Percentiles rank a stretch among this genome's conserved stretches.
phyloP scores from a whole-genome alignment of 1,140 invertebrate species.

The Himalopsyche phryganea region DNA sequence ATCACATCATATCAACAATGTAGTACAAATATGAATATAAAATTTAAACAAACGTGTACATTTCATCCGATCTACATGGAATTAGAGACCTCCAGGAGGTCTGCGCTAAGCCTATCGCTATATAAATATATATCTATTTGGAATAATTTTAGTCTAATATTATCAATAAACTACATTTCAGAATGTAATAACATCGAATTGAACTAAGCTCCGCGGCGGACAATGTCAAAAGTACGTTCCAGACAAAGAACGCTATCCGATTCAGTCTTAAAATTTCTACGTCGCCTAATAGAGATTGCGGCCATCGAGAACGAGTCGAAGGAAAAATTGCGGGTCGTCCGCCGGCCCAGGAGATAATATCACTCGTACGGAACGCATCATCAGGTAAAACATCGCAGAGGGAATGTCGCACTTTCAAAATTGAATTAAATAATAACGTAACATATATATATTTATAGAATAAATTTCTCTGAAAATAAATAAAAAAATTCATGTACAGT shows the following conservation, averaged over 20 bases:
- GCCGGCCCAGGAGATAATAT: slow-evolving; percentile 26
- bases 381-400: too few relatives aligned
- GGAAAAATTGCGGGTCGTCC: slow-evolving; percentile 17
- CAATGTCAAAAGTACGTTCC: too few relatives aligned
- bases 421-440: slow-evolving; percentile 18
- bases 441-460: slow-evolving; percentile 20
- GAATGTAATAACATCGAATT: too few relatives aligned
- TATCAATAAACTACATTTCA: too few relatives aligned
- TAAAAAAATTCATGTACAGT: slow-evolving; percentile 30
- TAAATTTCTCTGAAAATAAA: slow-evolving; percentile 34
- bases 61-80: not conserved
- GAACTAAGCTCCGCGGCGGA: too few relatives aligned
- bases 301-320: slow-evolving; percentile 19
- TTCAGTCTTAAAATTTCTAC: slow-evolving; percentile 34
- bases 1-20: slow-evolving; percentile 22
- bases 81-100: not conserved
- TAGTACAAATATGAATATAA: slow-evolving; percentile 19
- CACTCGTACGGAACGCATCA: slow-evolving; percentile 21
- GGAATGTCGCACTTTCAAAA: slow-evolving; percentile 18
- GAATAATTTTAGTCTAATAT: slow-evolving; percentile 12
- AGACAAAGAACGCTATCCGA: slow-evolving; percentile 26
- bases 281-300: slow-evolving; percentile 30
- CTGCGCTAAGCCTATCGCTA: slow-evolving; percentile 1
- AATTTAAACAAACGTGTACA: slow-evolving; percentile 19
- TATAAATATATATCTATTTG: slow-evolving; percentile 21